Base-by-base conservation (phyloP, 2,888 invertebrate genomes). In the Chymomyza caudatula region DNA sequence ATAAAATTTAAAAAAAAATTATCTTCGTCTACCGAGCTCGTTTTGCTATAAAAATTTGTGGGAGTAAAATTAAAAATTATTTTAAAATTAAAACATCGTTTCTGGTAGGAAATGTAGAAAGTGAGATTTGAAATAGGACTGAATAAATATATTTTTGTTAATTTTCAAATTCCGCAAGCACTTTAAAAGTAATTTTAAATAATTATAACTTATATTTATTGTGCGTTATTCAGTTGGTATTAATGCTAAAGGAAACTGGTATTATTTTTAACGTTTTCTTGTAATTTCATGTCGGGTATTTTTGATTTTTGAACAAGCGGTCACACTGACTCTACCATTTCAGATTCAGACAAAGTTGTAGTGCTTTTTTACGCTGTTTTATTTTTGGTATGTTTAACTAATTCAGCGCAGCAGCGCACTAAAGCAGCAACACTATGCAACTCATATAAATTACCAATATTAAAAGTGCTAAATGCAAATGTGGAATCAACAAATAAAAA, bases 331-430 rank as follows among this genome's bases (percentile, higher is more conserved):
- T 37, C 11, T 37, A 37, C 11, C 29, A 77, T 78, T 76, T 69
- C 77, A 83, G 78, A 77, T 84, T 71, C 69, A 78, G 80, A 74
- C 78, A 80, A 74, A 73, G 73, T 69, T 74, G 81, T 75, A 77
- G 77, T 77, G 69, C 81, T 63, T 84, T 80, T 78, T 85, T 84
- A 85, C 83, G 83, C 85, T 80, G 77, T 82, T 80, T 83, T 80
- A 83, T 82, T 52, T 75, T 85, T 79, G 79, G 79, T 80, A 80
- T 67, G 79, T 80, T 59, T 65, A 59, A 63, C 29, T 29, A 47
- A 29, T 64, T n/a, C 44, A 58, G 23, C 62, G 20, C 51, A 64
- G 57, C 44, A 54, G 44, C 42, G 59, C 43, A 60, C 22, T 19
- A 23, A 66, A 66, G 3, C 1, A 13, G 11, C 11, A 37, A 11